Evolutionary conservation across 2,113 vertebrate species (phyloP).

Genomic region (Hippolais icterina): DNA sequence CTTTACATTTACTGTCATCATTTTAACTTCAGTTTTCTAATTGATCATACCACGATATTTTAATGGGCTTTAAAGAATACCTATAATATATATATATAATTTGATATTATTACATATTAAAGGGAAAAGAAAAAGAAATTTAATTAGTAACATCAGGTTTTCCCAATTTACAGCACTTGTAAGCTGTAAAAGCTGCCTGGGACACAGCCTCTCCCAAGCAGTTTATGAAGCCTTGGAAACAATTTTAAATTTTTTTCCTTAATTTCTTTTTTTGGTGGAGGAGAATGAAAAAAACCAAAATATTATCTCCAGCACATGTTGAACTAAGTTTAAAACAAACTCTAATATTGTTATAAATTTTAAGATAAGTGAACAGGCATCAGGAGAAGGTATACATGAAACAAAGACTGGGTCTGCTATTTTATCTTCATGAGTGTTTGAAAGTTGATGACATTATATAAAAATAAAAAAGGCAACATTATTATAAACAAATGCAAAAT

Average conservation of each 20-base stretch:
- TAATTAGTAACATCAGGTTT: not conserved
- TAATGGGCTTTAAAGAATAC: not conserved
- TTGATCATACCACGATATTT: not conserved
- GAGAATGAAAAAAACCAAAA: not conserved
- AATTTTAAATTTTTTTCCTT: not conserved
- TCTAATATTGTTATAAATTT: not conserved
- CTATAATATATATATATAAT: not conserved
- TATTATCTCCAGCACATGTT: not conserved
- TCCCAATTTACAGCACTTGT: not conserved
- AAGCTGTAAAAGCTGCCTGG: not conserved
- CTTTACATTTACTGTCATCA: not conserved
- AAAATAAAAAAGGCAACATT: slow-evolving; percentile 31
- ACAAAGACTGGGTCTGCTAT: not conserved
- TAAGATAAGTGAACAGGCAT: slow-evolving; percentile 13
- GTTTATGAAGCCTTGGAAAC: not conserved
- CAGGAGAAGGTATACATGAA: not conserved
- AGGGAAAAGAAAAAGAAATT: not conserved
- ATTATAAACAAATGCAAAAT: slow-evolving; percentile 7
- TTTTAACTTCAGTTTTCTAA: not conserved
- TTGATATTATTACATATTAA: not conserved
- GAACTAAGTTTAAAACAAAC: not conserved
- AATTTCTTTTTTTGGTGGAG: not conserved
- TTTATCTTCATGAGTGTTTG: slow-evolving; percentile 25
- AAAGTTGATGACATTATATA: slow-evolving; percentile 1
- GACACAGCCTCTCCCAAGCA: not conserved